phyloP scores from a whole-genome alignment of 2,797 vertebrate species.

The Paguma larvata region DNA sequence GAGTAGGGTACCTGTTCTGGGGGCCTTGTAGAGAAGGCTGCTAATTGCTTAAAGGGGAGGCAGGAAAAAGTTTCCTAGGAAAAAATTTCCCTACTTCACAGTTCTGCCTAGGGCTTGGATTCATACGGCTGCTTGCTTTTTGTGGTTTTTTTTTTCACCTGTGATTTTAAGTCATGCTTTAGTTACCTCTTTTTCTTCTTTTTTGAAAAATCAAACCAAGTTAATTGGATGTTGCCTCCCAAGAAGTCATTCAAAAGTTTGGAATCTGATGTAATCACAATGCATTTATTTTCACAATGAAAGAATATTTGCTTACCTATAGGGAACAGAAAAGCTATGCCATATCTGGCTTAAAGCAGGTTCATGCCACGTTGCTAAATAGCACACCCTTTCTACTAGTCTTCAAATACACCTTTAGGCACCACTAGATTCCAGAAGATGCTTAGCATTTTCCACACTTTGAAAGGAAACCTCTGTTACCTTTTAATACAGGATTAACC shows the following conservation, averaged over 20 bases:
- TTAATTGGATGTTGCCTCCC: background rate
- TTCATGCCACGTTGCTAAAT: background rate
- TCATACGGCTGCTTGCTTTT: background rate
- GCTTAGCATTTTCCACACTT: background rate
- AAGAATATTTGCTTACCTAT: background rate
- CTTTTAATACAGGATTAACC: background rate
- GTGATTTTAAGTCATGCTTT: conserved; percentile 25
- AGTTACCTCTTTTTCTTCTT: background rate
- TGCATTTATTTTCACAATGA: conserved; percentile 38
- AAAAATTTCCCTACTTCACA: background rate
- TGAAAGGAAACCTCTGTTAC: background rate
- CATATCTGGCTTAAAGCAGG: background rate
- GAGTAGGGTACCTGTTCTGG: background rate
- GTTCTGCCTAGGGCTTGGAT: conserved; percentile 28
- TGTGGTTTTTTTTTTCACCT: background rate
- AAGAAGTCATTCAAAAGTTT: conserved; percentile 49
- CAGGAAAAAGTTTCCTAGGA: background rate
- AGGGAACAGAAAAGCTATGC: background rate
- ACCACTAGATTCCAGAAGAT: conserved; percentile 15
- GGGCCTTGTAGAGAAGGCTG: background rate
- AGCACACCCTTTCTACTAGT: background rate
- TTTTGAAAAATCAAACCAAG: background rate
- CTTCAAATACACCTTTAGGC: background rate
- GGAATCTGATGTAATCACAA: background rate
- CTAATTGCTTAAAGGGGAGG: background rate